Percentiles rank a stretch among this genome's conserved stretches.
Evolutionary conservation across 1,140 invertebrate genomes (phyloP).

Genomic region (Littorina saxatilis): DNA sequence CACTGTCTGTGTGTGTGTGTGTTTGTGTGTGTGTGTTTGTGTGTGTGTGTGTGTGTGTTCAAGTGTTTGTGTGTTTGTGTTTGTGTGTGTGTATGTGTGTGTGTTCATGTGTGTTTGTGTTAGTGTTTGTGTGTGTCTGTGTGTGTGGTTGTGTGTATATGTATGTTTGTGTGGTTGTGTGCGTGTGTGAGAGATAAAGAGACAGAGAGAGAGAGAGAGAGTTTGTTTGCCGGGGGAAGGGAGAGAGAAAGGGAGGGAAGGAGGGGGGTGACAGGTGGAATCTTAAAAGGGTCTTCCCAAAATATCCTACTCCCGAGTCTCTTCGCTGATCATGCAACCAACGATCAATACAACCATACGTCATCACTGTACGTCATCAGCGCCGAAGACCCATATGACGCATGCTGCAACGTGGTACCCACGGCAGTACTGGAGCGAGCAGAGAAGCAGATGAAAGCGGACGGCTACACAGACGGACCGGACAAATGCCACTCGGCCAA

Average conservation of each 20-base stretch:
- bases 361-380: conserved; percentile 34
- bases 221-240: not conserved
- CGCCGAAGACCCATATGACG: conserved; percentile 61
- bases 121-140: too few species aligned
- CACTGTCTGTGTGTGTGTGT: not conserved
- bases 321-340: not conserved
- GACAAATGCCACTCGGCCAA: conserved; percentile 49
- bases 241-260: not conserved
- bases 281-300: too few species aligned
- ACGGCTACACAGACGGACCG: conserved; percentile 67
- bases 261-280: not conserved
- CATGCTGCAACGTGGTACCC: conserved; percentile 55
- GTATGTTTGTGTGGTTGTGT: not conserved
- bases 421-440: conserved; percentile 48
- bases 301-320: not conserved
- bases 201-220: too few species aligned
- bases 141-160: too few species aligned
- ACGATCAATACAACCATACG: not conserved
- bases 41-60: not conserved
- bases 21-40: not conserved
- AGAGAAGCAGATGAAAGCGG: conserved; percentile 52
- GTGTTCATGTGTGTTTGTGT: not conserved
- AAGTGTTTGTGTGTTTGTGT: too few species aligned
- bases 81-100: not conserved
- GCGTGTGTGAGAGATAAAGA: too few species aligned